Evolutionary conservation across 1,140 invertebrate species (phyloP).

Genomic region (Uloborus diversus): DNA sequence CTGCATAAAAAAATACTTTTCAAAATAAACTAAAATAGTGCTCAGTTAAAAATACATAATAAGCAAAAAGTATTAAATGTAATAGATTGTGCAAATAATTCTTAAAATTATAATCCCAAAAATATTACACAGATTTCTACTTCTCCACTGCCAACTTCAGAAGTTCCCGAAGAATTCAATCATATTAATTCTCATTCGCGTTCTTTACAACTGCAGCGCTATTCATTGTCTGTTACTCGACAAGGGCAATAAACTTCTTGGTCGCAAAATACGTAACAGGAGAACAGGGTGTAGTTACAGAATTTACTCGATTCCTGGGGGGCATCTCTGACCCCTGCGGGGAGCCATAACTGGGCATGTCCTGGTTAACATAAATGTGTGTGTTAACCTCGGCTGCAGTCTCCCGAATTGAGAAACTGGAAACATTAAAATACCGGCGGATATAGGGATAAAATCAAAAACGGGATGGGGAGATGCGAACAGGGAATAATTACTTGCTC

Average conservation of each 20-base stretch:
- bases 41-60: too few relatives aligned
- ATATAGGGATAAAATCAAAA: slow-evolving; percentile 30
- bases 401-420: background rate
- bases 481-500: slow-evolving; percentile 40
- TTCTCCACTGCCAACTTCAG: too few relatives aligned
- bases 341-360: background rate
- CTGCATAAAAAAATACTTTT: too few relatives aligned
- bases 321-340: slow-evolving; percentile 11
- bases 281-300: slow-evolving; percentile 5
- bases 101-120: too few relatives aligned
- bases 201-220: too few relatives aligned
- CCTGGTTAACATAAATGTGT: slow-evolving; percentile 15
- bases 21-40: too few relatives aligned
- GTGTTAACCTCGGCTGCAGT: background rate
- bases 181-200: too few relatives aligned
- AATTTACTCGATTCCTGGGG: slow-evolving; percentile 35
- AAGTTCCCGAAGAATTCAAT: too few relatives aligned
- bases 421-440: slow-evolving; percentile 21
- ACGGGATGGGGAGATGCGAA: slow-evolving; percentile 36
- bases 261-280: background rate
- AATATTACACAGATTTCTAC: too few relatives aligned
- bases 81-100: too few relatives aligned
- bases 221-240: background rate
- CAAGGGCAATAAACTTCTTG: slow-evolving; percentile 17
- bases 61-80: too few relatives aligned